These are phyloP conservation scores for Anarhynchus alexandrinus DNA, from an alignment of 2,113 vertebrate species.

Conservation along the genomic window DNA sequence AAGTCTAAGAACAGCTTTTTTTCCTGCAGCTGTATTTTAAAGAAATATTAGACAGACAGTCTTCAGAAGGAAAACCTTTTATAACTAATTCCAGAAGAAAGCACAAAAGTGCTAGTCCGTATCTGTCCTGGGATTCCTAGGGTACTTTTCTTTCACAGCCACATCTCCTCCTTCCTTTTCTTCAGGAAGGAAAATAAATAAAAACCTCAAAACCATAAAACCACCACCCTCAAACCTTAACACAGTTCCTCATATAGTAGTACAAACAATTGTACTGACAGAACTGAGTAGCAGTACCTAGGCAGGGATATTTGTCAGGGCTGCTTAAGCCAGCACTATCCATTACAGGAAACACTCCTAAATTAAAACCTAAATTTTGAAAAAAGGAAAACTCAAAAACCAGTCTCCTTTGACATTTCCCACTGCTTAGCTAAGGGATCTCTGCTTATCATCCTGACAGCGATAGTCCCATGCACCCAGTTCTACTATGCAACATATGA, in stretches of 20 bases:
- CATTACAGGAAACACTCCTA: background rate
- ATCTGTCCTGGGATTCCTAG: background rate
- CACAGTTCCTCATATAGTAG: background rate
- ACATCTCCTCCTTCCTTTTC: background rate
- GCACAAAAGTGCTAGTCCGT: background rate
- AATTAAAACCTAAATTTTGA: background rate
- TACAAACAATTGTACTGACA: background rate
- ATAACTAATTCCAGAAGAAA: background rate
- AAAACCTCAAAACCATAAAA: background rate
- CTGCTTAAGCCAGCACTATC: background rate
- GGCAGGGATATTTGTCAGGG: background rate
- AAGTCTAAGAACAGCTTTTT: background rate
- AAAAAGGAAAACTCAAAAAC: background rate
- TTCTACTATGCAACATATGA: background rate
- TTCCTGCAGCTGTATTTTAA: background rate
- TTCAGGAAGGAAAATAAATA: background rate
- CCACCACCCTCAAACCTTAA: background rate
- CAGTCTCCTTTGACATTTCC: background rate
- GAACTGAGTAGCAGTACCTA: background rate
- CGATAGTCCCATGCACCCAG: fast-evolving
- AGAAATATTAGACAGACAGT: background rate
- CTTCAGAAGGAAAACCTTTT: background rate
- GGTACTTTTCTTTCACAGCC: background rate
- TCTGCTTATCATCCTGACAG: background rate
- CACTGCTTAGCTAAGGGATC: background rate